Percentiles rank a stretch among this genome's conserved stretches.
phyloP scores from a whole-genome alignment of 2,797 vertebrate genomes.

The Argyrosomus regius region DNA sequence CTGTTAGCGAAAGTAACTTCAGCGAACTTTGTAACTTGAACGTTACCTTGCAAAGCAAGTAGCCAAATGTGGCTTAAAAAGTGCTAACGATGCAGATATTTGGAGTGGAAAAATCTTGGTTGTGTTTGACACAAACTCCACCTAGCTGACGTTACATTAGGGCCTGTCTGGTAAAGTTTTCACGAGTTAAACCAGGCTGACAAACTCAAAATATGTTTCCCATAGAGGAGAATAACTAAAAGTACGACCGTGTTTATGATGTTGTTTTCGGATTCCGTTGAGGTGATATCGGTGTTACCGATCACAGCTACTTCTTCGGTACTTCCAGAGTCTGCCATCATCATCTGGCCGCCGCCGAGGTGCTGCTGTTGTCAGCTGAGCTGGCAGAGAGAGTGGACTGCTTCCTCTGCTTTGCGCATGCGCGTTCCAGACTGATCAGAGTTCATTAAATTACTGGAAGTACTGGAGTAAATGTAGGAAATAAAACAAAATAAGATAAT shows the following conservation, averaged over 20 bases:
- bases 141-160: constrained; percentile 43
- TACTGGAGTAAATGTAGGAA: no score
- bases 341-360: constrained; percentile 39
- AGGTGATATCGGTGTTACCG: constrained; percentile 83
- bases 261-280: constrained; percentile 85
- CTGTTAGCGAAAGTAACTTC: not conserved
- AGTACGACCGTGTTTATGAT: constrained; percentile 82
- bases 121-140: not conserved
- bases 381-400: constrained; percentile 31
- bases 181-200: not conserved
- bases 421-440: not conserved
- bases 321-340: constrained; percentile 84
- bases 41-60: accelerated
- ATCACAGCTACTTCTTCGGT: constrained; percentile 83
- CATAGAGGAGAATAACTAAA: not conserved
- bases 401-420: constrained; percentile 52
- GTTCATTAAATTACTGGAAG: no score
- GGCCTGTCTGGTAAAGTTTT: constrained; percentile 47
- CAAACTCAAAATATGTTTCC: not conserved
- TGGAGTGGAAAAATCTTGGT: constrained; percentile 16
- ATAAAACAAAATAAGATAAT: not conserved
- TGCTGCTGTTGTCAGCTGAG: constrained; percentile 73
- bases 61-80: not conserved
- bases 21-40: not conserved
- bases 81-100: not conserved